These are phyloP conservation scores for Bettongia penicillata DNA, from an alignment of 2,113 vertebrate genomes.

Conservation along the genomic window DNA sequence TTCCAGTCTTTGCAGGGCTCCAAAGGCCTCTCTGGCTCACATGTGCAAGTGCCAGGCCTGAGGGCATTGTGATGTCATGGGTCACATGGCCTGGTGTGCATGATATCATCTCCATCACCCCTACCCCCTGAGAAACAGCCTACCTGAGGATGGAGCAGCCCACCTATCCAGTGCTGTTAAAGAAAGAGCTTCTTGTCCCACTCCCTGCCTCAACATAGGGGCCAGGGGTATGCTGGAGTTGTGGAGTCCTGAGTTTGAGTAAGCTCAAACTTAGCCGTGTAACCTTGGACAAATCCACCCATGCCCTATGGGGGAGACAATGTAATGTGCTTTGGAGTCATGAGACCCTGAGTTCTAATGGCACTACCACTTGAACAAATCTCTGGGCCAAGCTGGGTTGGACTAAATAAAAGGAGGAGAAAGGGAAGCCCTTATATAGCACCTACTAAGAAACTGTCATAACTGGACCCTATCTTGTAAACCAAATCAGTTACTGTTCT, in stretches of 20 bases:
- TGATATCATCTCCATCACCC: not conserved
- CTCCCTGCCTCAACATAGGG: too few species aligned
- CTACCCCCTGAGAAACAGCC: too few species aligned
- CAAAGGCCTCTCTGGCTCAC: slow-evolving; percentile 34
- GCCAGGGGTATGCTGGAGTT: too few species aligned
- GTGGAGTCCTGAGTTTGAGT: not conserved
- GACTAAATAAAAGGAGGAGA: not conserved
- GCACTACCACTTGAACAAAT: not conserved
- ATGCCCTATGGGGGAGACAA: not conserved
- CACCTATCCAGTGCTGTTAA: not conserved
- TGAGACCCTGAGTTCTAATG: not conserved
- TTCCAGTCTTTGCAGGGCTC: slow-evolving; percentile 45
- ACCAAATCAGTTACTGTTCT: not conserved
- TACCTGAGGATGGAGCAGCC: not conserved
- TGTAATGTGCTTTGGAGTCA: too few species aligned
- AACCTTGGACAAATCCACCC: not conserved
- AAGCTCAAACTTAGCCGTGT: not conserved
- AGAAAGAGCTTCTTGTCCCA: not conserved
- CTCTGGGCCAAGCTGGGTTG: not conserved
- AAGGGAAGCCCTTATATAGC: not conserved
- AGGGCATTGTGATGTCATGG: slow-evolving; percentile 71
- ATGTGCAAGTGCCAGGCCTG: slow-evolving; percentile 28
- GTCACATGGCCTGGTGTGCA: not conserved
- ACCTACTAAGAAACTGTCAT: not conserved
- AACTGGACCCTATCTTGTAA: not conserved